Evolutionary conservation across 1,140 invertebrate genomes (phyloP), one percentile per base, ranked within the genome.

Genomic region (Conopomorpha cramerella): DNA sequence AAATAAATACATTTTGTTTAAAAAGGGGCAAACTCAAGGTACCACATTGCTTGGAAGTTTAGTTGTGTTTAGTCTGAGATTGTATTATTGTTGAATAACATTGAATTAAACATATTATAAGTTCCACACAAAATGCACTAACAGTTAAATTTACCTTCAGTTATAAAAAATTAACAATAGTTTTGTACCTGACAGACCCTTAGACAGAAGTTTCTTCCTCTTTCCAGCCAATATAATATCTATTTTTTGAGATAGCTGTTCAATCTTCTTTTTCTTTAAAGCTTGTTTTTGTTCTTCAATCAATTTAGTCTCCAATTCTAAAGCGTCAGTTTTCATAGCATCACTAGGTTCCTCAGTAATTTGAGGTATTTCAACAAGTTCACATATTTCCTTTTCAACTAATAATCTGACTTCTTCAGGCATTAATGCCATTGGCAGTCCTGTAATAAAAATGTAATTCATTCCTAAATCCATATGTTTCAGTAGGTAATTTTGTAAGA

Each of bases 361-460:
- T 35, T 58, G 47, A 26, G 70, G 51, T 48, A 77, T 59, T 54
- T 67, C 47, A 43, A 54, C 45, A 29, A 77, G 45, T 49, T 70
- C 52, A 57, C 77, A 83, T 35, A 83, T 47, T 30, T 71, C 71
- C 61, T 85, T 85, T 41, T 89, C 82, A 10, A 86, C 43, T 23
- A 90, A 66, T 13, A 90, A 49, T 39, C 79, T 81, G 12, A 81
- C 80, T 79, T 90, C 88, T 68, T 89, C 87, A 8, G 81, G 71
- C 51, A 84, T 68, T 13, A 91, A 63, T 27, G 81, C 65, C 46
- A 88, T 60, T n/a, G 89, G 89, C 35, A 90, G 58, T 8, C 76
- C 76, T 78, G 17, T 7, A 60, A 55, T 2, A 30, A 10, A 32
- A 11, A 26, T 13, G 41, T 13, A 30, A 27, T 40, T 8, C 50